Evolutionary conservation across 1,140 invertebrate genomes (phyloP), one percentile per base, ranked within the genome.

Genomic region (Drosophila parvula): DNA sequence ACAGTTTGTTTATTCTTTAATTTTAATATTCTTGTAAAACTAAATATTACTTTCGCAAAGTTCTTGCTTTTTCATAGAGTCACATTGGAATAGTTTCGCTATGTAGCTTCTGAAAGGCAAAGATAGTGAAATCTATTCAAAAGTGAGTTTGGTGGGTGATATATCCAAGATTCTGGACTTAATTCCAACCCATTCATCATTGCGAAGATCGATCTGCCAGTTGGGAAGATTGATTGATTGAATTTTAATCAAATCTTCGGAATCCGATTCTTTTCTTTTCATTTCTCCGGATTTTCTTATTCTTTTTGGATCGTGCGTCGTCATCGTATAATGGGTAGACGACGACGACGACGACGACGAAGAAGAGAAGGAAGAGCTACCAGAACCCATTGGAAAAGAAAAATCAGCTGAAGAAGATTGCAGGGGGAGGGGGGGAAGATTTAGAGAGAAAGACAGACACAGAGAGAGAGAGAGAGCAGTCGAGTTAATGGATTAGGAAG

Each of bases 401-500:
- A 12, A 45, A 44, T 36, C 11, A 45, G 18, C 34, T 40, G 41
- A 47, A 41, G 50, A 41, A 30, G 51, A 55, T 4, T 8, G 45
- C 22, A 22, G 1, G 22, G 12, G 32, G 34, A 56, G 12, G 34
- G 12, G 32, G 34, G 5, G 16, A 34, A 38, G 30, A 14, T 27
- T 55, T 22, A 53, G 41, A 30, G 5, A 69, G n/a, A 61, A 27
- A 30, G 38, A 38, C 22, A 32, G 41, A 44, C n/a, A 30, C 0
- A 34, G 32, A 38, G 18, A 18, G 45, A 41, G 9, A 36, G 43
- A 14, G 32, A 47, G 74, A 47, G 38, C n/a, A 41, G 75, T 56
- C 70, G 48, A 60, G 78, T 75, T 75, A 80, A 80, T 80, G 78
- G 78, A 81, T 78, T 67, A 67, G 61, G 74, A 77, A 77, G 74